These are phyloP conservation scores for Diplolepis rosae DNA, from an alignment of 2,888 invertebrate species.

Conservation along the genomic window DNA sequence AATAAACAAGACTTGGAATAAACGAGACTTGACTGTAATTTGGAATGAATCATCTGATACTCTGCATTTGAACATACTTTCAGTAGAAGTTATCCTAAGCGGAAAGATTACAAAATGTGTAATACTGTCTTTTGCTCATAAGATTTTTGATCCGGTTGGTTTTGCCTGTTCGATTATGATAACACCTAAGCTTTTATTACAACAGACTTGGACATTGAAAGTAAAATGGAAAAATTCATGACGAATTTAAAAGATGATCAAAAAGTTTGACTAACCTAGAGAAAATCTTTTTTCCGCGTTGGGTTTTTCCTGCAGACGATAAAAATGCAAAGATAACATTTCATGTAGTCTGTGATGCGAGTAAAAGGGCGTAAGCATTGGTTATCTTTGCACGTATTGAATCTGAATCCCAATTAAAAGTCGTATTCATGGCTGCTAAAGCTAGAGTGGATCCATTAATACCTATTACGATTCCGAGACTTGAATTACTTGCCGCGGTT, in stretches of 20 bases:
- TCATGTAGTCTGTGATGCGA: constrained; percentile 56
- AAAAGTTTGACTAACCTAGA: constrained; percentile 39
- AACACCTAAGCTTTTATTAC: constrained; percentile 2
- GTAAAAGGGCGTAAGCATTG: constrained; percentile 51
- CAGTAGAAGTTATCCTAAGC: neutral
- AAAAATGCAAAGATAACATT: constrained; percentile 36
- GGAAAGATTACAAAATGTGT: constrained; percentile 25
- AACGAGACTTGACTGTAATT: too few relatives aligned
- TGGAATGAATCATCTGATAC: constrained; percentile 22
- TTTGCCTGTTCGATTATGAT: constrained; percentile 15
- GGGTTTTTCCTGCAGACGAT: constrained; percentile 33
- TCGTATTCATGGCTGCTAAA: constrained; percentile 49
- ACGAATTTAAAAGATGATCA: constrained; percentile 37
- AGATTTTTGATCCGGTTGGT: constrained; percentile 29
- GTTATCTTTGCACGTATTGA: constrained; percentile 32
- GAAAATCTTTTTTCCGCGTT: constrained; percentile 44
- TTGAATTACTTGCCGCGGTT: constrained; percentile 58
- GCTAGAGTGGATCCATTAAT: constrained; percentile 56
- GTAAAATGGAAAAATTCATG: constrained; percentile 16
- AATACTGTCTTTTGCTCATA: constrained; percentile 28
- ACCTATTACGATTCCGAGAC: constrained; percentile 53
- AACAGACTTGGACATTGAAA: constrained; percentile 5
- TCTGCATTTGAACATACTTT: constrained; percentile 3
- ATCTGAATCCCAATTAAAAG: neutral
- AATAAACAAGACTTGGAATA: neutral